phyloP scores from a whole-genome alignment of 2,888 invertebrate genomes.

The Agriopis leucophaearia region DNA sequence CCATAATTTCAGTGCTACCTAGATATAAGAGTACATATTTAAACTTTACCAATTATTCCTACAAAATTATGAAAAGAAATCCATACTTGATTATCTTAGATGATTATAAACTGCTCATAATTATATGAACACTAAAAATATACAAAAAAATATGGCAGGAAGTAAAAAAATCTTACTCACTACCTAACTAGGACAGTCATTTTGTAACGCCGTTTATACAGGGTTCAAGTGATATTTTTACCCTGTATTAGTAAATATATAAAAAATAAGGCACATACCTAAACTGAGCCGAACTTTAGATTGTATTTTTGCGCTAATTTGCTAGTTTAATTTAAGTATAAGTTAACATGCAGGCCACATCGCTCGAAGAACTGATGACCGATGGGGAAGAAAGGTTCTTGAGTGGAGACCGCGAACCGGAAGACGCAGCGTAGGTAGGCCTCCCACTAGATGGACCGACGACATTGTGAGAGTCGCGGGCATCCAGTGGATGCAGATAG shows the following conservation, averaged over 20 bases:
- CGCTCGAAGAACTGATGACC: too few relatives aligned
- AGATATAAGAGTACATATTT: too few relatives aligned
- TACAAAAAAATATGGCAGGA: slow-evolving; percentile 2
- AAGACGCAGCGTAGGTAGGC: too few relatives aligned
- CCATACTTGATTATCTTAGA: background rate
- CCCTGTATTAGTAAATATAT: background rate
- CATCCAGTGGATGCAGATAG: too few relatives aligned
- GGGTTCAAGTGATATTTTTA: background rate
- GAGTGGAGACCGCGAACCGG: too few relatives aligned
- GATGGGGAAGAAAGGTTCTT: too few relatives aligned
- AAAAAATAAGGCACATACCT: background rate
- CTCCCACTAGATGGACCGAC: too few relatives aligned
- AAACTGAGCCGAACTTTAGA: too few relatives aligned
- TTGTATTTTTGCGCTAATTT: background rate
- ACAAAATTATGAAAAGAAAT: background rate
- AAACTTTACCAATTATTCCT: background rate
- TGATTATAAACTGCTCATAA: background rate
- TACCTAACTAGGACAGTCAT: background rate
- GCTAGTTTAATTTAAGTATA: too few relatives aligned
- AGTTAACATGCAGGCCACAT: too few relatives aligned
- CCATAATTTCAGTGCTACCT: too few relatives aligned
- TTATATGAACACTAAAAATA: background rate
- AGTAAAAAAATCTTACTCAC: background rate
- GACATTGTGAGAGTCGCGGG: too few relatives aligned
- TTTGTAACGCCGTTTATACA: background rate